phyloP scores from a whole-genome alignment of 1,140 invertebrate genomes.

The Chelonus insularis region DNA sequence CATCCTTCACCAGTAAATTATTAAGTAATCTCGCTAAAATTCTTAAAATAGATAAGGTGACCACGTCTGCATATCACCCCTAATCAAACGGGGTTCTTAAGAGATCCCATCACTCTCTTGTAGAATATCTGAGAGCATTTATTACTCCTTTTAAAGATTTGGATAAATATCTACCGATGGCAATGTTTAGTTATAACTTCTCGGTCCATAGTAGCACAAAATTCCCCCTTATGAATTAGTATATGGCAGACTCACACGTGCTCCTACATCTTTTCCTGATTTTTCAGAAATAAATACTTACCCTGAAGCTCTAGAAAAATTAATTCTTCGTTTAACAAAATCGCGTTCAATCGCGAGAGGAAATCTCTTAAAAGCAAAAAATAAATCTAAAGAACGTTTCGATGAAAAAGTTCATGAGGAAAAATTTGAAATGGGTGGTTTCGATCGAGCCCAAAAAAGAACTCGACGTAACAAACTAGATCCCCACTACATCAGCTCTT shows the following conservation, averaged over 20 bases:
- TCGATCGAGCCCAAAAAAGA: neutral
- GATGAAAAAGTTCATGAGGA: neutral
- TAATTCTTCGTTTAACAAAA: neutral
- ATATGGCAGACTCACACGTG: neutral
- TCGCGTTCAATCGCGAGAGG: neutral
- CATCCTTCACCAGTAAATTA: conserved; percentile 32
- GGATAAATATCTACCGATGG: conserved; percentile 9
- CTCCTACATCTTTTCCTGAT: neutral
- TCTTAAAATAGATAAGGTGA: conserved; percentile 22
- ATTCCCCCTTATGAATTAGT: conserved; percentile 7
- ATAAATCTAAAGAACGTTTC: neutral
- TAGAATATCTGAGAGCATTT: neutral
- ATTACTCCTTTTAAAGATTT: neutral
- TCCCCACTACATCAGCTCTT: neutral
- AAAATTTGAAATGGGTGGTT: neutral
- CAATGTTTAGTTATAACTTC: conserved; percentile 11
- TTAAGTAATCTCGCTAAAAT: conserved; percentile 35
- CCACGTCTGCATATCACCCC: conserved; percentile 16
- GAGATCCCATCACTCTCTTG: conserved; percentile 1
- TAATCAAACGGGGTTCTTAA: conserved; percentile 18
- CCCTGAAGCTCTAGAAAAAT: neutral
- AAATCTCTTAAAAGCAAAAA: neutral
- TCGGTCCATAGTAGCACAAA: conserved; percentile 3
- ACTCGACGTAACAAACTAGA: neutral
- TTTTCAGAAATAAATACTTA: neutral